These are phyloP conservation scores for Danio choprae DNA, from an alignment of 2,797 vertebrate genomes.

Conservation along the genomic window DNA sequence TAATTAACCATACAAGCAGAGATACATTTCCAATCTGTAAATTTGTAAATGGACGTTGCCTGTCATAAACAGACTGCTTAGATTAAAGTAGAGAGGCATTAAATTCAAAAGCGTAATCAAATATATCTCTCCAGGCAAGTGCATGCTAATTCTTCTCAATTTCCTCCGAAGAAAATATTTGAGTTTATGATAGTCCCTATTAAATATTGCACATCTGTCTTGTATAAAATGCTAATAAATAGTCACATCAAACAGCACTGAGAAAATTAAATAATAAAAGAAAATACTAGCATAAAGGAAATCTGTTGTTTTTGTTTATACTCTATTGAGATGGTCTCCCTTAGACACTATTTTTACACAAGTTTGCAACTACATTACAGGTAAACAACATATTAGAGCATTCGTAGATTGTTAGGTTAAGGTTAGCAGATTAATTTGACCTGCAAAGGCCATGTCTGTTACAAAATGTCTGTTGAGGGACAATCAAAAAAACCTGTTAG, in stretches of 20 bases:
- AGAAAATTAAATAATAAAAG: not conserved
- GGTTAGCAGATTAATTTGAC: too few relatives aligned
- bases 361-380: too few relatives aligned
- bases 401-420: too few relatives aligned
- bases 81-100: not conserved
- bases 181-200: not conserved
- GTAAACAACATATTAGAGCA: too few relatives aligned
- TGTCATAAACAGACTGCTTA: conserved; percentile 14
- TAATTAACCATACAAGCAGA: conserved; percentile 19
- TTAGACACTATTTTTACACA: too few relatives aligned
- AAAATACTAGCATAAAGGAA: not conserved
- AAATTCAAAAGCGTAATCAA: not conserved
- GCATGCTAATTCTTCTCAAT: not conserved
- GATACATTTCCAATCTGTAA: not conserved
- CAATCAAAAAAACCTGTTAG: too few relatives aligned
- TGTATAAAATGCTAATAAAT: not conserved
- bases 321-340: too few relatives aligned
- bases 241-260: not conserved
- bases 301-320: too few relatives aligned
- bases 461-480: too few relatives aligned
- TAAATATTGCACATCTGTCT: not conserved
- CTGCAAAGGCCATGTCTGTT: too few relatives aligned
- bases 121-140: not conserved
- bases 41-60: conserved; percentile 12
- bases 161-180: not conserved